Evolutionary conservation across 2,113 vertebrate species (phyloP).

Genomic region (Picathartes gymnocephalus): DNA sequence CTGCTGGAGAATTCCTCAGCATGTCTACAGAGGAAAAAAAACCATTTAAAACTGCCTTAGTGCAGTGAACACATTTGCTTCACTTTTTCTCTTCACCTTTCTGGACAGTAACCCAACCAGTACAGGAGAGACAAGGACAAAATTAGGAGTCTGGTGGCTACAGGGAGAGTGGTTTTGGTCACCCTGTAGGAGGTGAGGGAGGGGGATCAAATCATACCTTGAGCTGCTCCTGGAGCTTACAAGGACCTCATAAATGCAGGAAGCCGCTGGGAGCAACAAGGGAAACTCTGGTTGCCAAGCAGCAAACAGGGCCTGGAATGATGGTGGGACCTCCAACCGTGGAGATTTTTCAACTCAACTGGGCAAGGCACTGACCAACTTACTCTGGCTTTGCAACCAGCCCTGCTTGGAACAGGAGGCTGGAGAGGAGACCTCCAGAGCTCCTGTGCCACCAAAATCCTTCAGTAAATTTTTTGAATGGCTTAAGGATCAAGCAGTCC

Average conservation of each 20-base stretch:
- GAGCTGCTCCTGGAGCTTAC: neutral
- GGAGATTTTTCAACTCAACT: neutral
- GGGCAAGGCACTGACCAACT: neutral
- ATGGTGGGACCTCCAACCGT: neutral
- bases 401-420: neutral
- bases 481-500: neutral
- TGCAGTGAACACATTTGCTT: neutral
- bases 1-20: neutral
- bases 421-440: neutral
- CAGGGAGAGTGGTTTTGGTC: neutral
- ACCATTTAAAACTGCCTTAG: neutral
- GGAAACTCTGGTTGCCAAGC: neutral
- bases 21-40: neutral
- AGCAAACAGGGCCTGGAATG: neutral
- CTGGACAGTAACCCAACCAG: neutral
- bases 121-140: neutral
- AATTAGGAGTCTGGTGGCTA: neutral
- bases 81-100: neutral
- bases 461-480: neutral
- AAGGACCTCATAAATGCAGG: neutral
- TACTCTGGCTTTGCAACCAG: neutral
- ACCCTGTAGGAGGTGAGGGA: neutral
- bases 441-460: neutral
- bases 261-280: neutral
- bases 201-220: accelerated